phyloP scores from a whole-genome alignment of 2,797 vertebrate genomes.

The Mallotus villosus region DNA sequence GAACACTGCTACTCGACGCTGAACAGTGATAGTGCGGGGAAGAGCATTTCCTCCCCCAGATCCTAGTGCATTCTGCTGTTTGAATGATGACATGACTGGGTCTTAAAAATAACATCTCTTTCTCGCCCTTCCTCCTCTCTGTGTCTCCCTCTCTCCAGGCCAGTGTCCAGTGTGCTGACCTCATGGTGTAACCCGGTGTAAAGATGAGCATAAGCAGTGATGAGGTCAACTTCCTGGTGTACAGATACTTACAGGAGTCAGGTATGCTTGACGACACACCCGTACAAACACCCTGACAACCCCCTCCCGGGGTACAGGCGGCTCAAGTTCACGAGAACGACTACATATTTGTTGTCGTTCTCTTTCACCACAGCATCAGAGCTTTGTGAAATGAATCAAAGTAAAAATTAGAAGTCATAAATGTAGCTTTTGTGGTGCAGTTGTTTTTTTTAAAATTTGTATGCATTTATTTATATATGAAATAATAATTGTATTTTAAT shows the following conservation, averaged over 20 bases:
- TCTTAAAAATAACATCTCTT: not conserved
- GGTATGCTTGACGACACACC: constrained; percentile 69
- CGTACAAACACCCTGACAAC: constrained; percentile 1
- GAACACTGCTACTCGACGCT: not conserved
- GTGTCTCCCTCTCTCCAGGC: constrained; percentile 72
- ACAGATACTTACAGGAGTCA: constrained; percentile 99
- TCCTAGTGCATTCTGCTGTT: not conserved
- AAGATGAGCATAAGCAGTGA: constrained; percentile 99
- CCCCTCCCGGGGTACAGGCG: no score
- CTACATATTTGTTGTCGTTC: not conserved
- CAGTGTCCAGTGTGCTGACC: constrained; percentile 92
- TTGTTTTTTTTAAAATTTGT: no score
- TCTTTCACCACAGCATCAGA: no score
- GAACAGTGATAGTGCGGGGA: no score
- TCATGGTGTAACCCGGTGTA: constrained; percentile 99
- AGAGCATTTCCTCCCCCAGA: not conserved
- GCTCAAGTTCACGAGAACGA: no score
- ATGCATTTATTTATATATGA: no score
- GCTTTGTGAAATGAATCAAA: no score
- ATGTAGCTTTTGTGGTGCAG: no score
- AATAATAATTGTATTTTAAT: no score
- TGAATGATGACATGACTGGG: not conserved
- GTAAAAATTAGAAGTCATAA: no score
- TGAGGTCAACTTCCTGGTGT: constrained; percentile 99
- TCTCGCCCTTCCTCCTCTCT: not conserved